Evolutionary conservation across 35 echinoderm and acorn worm genomes (phyloP), one percentile per base, ranked within the genome.

Genomic region (Patiria miniata): DNA sequence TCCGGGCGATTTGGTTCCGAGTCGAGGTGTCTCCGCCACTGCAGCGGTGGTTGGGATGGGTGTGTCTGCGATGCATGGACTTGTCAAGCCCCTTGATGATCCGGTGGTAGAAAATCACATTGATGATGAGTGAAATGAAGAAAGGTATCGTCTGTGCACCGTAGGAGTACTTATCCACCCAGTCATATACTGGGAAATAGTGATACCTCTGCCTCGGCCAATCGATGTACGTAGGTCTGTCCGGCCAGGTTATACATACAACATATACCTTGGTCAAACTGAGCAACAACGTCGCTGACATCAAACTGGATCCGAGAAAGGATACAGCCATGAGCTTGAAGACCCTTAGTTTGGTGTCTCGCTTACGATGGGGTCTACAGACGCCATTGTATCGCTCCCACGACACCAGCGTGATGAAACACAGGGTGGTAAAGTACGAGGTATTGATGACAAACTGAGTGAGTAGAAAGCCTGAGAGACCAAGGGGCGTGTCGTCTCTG

Each of bases 361-460:
- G 40, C 47, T 90, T 77, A 26, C 81, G 61, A 16, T 84, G 90
- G 1, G 96, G 96, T 28, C 86, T 79, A 77, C 96, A 99, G 19
- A 99, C 93, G 28, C 83, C 93, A 7, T 81, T 85, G 60, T 92
- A 99, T 22, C 96, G 78, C 57, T 99, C 96, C 4, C 91, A 82
- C 0, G 92, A 92, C 7, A 94, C 92, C 73, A 99, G 61, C 36
- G 89, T 97, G 1, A 97, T 83, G 37, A 97, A 93, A 82, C 88
- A 97, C 39, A 97, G 79, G n/a, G 95, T 93, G 17, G 91, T 79
- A 39, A 93, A 97, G 83, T 90, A 99, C 0, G 92, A 68, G 21
- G 91, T 92, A 50, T 99, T 91, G 18, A 87, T 81, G 8, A 92
- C 26, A 39, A 94, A 82, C 36, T 87, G 79, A 21, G 94, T 80